Conservation (phyloP, 2,888 invertebrate genomes). For the Acleris laterana region DNA sequence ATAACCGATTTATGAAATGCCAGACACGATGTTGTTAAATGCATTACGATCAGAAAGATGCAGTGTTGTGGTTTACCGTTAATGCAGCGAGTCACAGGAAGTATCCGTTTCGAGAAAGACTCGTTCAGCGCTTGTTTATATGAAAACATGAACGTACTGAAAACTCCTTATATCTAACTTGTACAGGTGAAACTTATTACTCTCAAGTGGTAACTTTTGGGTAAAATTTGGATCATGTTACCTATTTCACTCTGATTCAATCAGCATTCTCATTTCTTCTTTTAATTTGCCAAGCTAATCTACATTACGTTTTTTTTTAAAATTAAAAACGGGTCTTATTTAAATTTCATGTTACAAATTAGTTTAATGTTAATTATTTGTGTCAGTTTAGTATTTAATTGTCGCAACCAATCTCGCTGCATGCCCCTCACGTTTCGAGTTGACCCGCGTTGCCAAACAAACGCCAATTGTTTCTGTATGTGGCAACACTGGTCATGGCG, state of each 20-base stretch:
- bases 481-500: conserved; percentile 47
- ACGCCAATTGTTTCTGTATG: conserved; percentile 53
- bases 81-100: conserved; percentile 17
- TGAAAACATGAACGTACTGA: no score
- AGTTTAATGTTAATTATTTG: conserved; percentile 9
- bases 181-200: no score
- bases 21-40: neutral
- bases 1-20: conserved; percentile 15
- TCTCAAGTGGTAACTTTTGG: no score
- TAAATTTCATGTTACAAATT: neutral
- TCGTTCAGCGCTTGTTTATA: no score
- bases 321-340: no score
- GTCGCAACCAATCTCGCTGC: conserved; percentile 22
- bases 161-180: no score
- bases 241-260: no score
- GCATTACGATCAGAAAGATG: neutral
- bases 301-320: no score
- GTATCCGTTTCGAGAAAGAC: neutral
- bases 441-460: conserved; percentile 55
- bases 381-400: conserved; percentile 14
- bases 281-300: no score
- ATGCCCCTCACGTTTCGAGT: conserved; percentile 51
- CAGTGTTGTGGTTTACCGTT: conserved; percentile 31
- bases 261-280: no score
- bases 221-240: no score